Evolutionary conservation across 2,888 invertebrate species (phyloP).

Genomic region (Catocala fraxini): DNA sequence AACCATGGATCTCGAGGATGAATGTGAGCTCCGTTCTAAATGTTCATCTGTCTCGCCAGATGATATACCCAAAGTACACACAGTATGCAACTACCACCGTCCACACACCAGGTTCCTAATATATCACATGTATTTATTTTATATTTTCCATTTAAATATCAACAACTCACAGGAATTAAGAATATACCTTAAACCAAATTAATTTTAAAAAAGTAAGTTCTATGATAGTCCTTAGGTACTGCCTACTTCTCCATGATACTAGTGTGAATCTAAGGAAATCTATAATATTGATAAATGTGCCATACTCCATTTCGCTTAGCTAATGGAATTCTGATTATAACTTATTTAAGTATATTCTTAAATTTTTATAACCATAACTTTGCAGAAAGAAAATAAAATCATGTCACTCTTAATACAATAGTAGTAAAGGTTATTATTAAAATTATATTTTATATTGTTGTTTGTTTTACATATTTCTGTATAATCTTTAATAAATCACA

Average conservation of each 20-base stretch:
- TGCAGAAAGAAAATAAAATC: background rate
- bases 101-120: slow-evolving; percentile 79
- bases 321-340: too few relatives aligned
- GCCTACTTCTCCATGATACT: too few relatives aligned
- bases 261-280: too few relatives aligned
- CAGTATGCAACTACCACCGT: slow-evolving; percentile 80
- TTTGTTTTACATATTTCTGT: background rate
- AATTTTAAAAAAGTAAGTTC: too few relatives aligned
- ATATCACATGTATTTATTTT: slow-evolving; percentile 42
- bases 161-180: slow-evolving; percentile 5
- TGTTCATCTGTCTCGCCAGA: slow-evolving; percentile 44
- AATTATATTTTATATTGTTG: background rate
- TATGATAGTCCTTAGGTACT: too few relatives aligned
- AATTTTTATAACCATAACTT: background rate
- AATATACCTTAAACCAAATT: background rate
- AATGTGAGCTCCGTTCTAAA: slow-evolving; percentile 62
- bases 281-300: too few relatives aligned
- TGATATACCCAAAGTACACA: slow-evolving; percentile 82
- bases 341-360: too few relatives aligned
- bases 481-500: background rate
- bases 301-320: too few relatives aligned
- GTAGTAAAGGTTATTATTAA: background rate
- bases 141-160: slow-evolving; percentile 34
- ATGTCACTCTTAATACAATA: too few relatives aligned
- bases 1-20: slow-evolving; percentile 77